Evolutionary conservation across 2,888 invertebrate genomes (phyloP), one percentile per base, ranked within the genome.

Genomic region (Xanthostigma xanthostigma): DNA sequence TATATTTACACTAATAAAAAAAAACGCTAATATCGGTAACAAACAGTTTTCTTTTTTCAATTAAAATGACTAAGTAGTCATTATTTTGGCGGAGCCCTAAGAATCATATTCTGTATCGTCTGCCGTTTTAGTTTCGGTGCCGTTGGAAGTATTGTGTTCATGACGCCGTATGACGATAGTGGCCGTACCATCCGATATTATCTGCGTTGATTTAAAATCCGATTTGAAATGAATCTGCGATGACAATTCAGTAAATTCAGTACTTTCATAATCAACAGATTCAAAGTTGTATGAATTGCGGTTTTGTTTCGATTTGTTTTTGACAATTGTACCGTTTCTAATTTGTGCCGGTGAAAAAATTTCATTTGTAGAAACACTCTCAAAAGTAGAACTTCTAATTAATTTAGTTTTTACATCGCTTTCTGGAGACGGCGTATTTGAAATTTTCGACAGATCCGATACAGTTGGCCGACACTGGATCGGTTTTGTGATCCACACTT

Each of bases 371-470:
- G 46, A 36, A 12, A 41, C n/a, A 27, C 77, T 78, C 54, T 80
- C 80, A 60, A 81, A 81, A 0, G 81, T 81, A 5, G 78, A 79
- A 55, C 80, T 79, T 37, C 80, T 64, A 27, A 76, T 74, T 35
- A 79, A 60, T 54, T 70, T 67, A 0, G 72, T 11, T 4, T 46
- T 45, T 2, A 40, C 34, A 3, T 3, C 27, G 6, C 27, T 27
- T 27, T 27, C 27, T 5, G 27, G 27, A 27, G 5, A 27, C 27
- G 27, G 45, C 27, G 6, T 27, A 27, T 27, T 27, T 6, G 27
- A 27, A 27, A 27, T 27, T 27, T 27, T 27, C 27, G 27, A 27
- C 27, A 39, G 12, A 39, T 12, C 14, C 8, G 14, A 39, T 9
- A 34, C 13, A 11, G 45, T 14, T 14, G 46, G 12, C 17, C 33